Conservation (phyloP, 2,113 vertebrate genomes). For the Orthonyx spaldingii region DNA sequence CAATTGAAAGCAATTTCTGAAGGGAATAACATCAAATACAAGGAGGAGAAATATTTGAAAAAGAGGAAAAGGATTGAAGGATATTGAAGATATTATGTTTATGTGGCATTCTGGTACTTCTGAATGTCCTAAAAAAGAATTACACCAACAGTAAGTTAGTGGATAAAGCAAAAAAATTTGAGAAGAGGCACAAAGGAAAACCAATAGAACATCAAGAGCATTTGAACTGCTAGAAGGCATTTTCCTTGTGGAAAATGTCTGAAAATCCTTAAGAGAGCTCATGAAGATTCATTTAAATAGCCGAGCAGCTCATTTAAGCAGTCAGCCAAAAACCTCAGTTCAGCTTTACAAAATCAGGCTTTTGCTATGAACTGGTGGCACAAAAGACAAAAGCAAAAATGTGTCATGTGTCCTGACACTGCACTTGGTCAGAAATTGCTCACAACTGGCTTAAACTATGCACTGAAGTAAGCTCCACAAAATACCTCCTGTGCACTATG, state of each 20-base stretch:
- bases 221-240: conserved; percentile 27
- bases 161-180: conserved; percentile 27
- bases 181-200: conserved; percentile 27
- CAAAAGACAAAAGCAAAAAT: background rate
- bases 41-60: conserved; percentile 42
- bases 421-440: background rate
- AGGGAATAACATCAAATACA: conserved; percentile 59
- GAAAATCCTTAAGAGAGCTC: conserved; percentile 9
- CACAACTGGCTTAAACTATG: background rate
- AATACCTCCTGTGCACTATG: fast-evolving
- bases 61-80: conserved; percentile 6
- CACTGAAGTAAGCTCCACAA: background rate
- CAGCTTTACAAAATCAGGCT: background rate
- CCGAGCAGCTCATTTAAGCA: conserved; percentile 10
- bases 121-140: conserved; percentile 36
- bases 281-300: conserved; percentile 40
- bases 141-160: background rate
- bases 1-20: conserved; percentile 60
- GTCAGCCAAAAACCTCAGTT: background rate
- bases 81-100: conserved; percentile 49
- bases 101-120: conserved; percentile 22
- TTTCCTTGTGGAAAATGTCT: conserved; percentile 33
- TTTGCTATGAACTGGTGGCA: background rate
- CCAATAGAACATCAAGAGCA: conserved; percentile 40
- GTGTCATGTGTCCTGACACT: background rate